phyloP scores from a whole-genome alignment of 2,888 invertebrate genomes.

The Pollenia angustigena region DNA sequence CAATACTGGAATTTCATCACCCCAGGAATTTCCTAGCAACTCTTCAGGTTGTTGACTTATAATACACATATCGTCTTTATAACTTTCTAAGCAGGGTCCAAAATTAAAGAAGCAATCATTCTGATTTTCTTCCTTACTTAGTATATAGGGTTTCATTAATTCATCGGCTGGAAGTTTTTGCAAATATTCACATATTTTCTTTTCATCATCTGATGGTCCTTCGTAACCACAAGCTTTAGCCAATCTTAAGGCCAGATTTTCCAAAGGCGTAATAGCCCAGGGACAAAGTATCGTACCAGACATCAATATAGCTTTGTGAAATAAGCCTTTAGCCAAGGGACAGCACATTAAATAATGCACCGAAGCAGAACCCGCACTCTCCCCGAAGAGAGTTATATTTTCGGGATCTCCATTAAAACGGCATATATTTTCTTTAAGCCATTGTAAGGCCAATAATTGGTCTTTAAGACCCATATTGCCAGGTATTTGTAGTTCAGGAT shows the following conservation, averaged over 20 bases:
- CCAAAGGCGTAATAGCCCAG: conserved; percentile 78
- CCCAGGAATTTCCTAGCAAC: conserved; percentile 80
- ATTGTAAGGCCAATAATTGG: conserved; percentile 84
- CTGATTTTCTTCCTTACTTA: conserved; percentile 78
- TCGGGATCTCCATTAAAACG: conserved; percentile 85
- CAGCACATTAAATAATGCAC: conserved; percentile 84
- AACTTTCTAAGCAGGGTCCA: conserved; percentile 82
- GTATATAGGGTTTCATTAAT: conserved; percentile 77
- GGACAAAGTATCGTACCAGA: conserved; percentile 80
- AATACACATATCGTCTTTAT: conserved; percentile 77
- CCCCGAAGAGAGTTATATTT: conserved; percentile 85
- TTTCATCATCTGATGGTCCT: conserved; percentile 76
- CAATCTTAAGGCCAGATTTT: conserved; percentile 78
- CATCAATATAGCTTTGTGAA: conserved; percentile 82
- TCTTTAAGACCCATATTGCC: conserved; percentile 86
- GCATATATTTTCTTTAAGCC: conserved; percentile 84
- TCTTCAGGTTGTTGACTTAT: conserved; percentile 78
- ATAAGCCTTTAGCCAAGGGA: conserved; percentile 83
- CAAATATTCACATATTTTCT: conserved; percentile 75
- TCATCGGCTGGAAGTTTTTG: conserved; percentile 75
- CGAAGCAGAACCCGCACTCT: conserved; percentile 85
- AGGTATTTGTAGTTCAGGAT: conserved; percentile 84
- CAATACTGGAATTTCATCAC: conserved; percentile 81
- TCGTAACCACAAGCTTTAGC: conserved; percentile 78
- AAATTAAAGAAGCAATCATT: conserved; percentile 80